Evolutionary conservation across 2,113 vertebrate genomes (phyloP).

Genomic region (Cryptoleucopteryx plumbea): DNA sequence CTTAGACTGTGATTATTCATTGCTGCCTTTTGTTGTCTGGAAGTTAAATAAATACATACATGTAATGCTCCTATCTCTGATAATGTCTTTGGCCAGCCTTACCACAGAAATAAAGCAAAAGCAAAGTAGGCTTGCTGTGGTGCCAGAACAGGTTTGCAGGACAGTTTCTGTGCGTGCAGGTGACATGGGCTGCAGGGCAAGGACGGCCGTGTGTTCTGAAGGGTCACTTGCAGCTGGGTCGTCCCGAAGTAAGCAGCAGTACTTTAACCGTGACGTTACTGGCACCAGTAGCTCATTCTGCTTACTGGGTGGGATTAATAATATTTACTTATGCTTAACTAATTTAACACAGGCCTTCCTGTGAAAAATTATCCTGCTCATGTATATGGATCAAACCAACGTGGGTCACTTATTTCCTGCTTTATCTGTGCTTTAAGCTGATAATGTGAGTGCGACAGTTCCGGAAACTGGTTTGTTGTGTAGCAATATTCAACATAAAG

Average conservation of each 20-base stretch:
- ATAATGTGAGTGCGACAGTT: fast-evolving
- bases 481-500: background rate
- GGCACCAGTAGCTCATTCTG: background rate
- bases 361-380: background rate
- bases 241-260: background rate
- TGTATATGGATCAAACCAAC: background rate
- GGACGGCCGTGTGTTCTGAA: no score
- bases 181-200: background rate
- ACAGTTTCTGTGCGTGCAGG: background rate
- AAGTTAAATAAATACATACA: no score
- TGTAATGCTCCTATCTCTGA: fast-evolving
- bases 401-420: background rate
- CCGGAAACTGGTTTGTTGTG: no score
- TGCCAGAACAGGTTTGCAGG: background rate
- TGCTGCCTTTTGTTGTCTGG: background rate
- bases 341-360: background rate
- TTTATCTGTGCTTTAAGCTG: background rate
- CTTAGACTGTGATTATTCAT: background rate
- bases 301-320: background rate
- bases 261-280: fast-evolving
- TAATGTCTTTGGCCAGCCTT: background rate
- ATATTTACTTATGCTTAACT: background rate
- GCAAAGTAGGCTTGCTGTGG: no score
- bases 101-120: background rate
- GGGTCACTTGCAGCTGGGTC: background rate